Evolutionary conservation across 2,797 vertebrate species (phyloP), one percentile per base, ranked within the genome.

Genomic region (Acipenser ruthenus): DNA sequence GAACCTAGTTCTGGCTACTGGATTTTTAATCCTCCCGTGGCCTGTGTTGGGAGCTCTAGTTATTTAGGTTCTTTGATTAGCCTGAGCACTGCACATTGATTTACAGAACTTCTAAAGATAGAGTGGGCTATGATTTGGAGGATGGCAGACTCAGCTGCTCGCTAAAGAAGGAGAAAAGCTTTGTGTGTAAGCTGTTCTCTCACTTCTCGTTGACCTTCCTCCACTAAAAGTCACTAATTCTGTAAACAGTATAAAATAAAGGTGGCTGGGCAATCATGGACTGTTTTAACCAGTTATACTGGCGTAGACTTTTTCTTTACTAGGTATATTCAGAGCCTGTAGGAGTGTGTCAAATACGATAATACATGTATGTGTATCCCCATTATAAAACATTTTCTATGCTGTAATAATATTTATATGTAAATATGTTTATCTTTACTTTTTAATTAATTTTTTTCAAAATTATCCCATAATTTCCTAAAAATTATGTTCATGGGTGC

Each of bases 51-150:
- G 89, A 93, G 89, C 93, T 92, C 81, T 88, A 95, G 93, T 95
- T 94, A 95, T 93, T 97, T 96, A 94, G 93, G 92, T 88, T 90
- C 94, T 97, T 98, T 98, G 95, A 98, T 96, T 97, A 91, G 90
- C 91, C 89, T 83, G 90, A 88, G 87, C 87, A 86, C 88, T 87
- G 85, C 84, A 90, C 92, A 94, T 96, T 96, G 94, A 97, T 97
- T 96, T 91, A 89, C 86, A 92, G 90, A 94, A 96, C 89, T 94
- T 96, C 92, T 92, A 84, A 96, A 92, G 92, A 87, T 88, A 69
- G 84, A 73, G 49, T 83, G 75, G 80, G 85, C 86, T 91, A 78
- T 77, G 88, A 91, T 91, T 90, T 89, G 84, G 75, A 84, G 87
- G 87, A 90, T 84, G 86, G 82, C 69, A 75, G 81, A 84, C 87